Base-by-base conservation (phyloP, 2,797 vertebrate species). In the Furcifer pardalis region DNA sequence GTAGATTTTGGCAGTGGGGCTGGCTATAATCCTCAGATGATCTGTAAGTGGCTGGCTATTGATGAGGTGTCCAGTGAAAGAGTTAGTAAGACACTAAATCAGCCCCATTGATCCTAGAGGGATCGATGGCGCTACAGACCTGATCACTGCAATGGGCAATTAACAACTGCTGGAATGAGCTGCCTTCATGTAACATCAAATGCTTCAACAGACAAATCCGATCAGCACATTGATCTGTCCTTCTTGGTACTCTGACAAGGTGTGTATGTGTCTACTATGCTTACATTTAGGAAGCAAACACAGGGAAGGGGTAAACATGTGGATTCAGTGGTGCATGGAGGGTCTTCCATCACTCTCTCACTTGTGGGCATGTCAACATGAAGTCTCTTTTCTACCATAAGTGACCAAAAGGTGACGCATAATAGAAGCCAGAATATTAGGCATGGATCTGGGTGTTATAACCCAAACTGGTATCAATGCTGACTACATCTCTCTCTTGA, bases 31-130 rank as follows among this genome's bases (percentile, higher is more conserved):
- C 35, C 37, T 21, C 93, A 89, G 88, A 94, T 93, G 94, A 92
- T 93, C 92, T 91, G 93, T 96, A 96, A 96, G 93, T 96, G 93
- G 95, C 95, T 93, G 93, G 89, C 94, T 97, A 97, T 96, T 94
- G 96, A 97, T 95, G 94, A 95, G 95, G 93, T 95, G 95, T 97
- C 96, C 96, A 95, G 96, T 94, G 95, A 94, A 96, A 96, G 94
- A 95, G 93, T 96, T 96, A 91, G 96, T 95, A 95, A 96, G 96
- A 96, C 96, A 97, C 97, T 97, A 97, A 97, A 97, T 97, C 97
- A 95, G 94, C 93, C 93, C 73, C 95, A 97, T 95, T 97, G 97
- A 97, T 96, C 95, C 89, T 89, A 86, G 94, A 1, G 90, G 92
- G 97, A 97, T 97, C 97, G 93, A 97, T 97, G 95, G 90, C 89